A percentile compares a stretch with the other conserved stretches of the same genome.
Conservation (phyloP, 2,113 vertebrate genomes). For the Cromileptes altivelis region DNA sequence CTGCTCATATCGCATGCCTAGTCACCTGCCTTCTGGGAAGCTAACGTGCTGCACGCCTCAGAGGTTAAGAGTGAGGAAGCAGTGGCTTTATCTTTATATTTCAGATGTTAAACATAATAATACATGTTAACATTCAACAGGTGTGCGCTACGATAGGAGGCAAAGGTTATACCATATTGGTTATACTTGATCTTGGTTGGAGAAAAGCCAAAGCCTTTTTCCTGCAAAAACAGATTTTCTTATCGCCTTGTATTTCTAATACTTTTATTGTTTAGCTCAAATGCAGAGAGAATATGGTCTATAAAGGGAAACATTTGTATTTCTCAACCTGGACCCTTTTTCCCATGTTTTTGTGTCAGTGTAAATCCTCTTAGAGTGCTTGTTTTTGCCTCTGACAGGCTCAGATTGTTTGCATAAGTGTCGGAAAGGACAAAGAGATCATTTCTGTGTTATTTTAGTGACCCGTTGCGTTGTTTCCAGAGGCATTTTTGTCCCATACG, state of each 20-base stretch:
- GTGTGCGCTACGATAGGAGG: not conserved
- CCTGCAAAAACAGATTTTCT: not conserved
- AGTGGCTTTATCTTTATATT: slow-evolving; percentile 24
- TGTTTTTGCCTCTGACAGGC: too few relatives aligned
- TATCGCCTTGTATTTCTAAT: not conserved
- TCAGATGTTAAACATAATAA: slow-evolving; percentile 14
- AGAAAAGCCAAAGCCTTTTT: not conserved
- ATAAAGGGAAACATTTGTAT: too few relatives aligned
- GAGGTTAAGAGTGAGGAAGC: slow-evolving; percentile 24
- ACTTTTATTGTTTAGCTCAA: not conserved
- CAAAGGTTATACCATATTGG: not conserved
- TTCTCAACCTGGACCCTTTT: too few relatives aligned
- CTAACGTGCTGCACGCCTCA: slow-evolving; percentile 4
- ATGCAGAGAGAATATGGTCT: not conserved
- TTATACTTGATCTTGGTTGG: not conserved
- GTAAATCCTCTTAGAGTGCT: too few relatives aligned
- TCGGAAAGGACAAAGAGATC: too few relatives aligned
- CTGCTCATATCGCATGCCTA: slow-evolving; percentile 18
- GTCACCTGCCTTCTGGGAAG: slow-evolving; percentile 30
- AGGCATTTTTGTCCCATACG: too few relatives aligned
- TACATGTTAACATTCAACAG: slow-evolving; percentile 2
- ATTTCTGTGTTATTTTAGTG: too few relatives aligned
- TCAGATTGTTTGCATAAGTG: too few relatives aligned
- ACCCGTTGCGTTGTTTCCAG: too few relatives aligned
- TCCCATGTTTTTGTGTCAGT: too few relatives aligned